Base-by-base conservation (phyloP, 2,113 vertebrate genomes). In the Leucosticte australis region DNA sequence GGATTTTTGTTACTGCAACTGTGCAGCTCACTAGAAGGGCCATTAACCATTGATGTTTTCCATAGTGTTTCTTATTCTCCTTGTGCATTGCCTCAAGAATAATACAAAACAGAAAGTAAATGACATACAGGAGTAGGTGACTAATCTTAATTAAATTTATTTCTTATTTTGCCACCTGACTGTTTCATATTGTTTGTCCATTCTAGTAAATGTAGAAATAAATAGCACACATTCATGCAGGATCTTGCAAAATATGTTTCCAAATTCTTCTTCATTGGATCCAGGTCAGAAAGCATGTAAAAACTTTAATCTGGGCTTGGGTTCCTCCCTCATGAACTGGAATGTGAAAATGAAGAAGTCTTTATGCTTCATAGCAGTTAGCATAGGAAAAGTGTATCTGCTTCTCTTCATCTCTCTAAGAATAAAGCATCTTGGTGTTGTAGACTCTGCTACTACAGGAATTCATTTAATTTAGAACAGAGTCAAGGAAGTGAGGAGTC, bases 401-500 rank as follows among this genome's bases (percentile, higher is more conserved):
- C 41, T 41, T 91, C 49, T 83, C 83, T 80, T 67, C 13, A 33
- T 75, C 82, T 94, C 41, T 59, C n/a, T 60, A 22, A 75, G 60
- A 74, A 37, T 56, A 83, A 92, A 65, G 16, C 6, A 39, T 71
- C 77, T 85, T 92, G 78, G 24, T 67, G 65, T 50, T 63, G 77
- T 75, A 30, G 30, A 74, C 19, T 71, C 75, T 55, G 64, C 33
- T 71, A 18, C 76, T 65, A 68, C 64, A 92, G 28, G 37, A 59
- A 81, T 95, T 92, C 0, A 46, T 84, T 91, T 88, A 56, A 15
- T 96, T 96, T 97, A 89, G 68, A 89, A 46, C 33, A 49, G 37
- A 77, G 47, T 62, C 52, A 83, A 62, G 35, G 57, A 83, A 90
- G 49, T 5, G 6, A 75, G 7, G 35, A 49, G 39, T 23, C 71